Base-by-base conservation (phyloP, 2,888 invertebrate species). In the Fissipunctia ypsillon region DNA sequence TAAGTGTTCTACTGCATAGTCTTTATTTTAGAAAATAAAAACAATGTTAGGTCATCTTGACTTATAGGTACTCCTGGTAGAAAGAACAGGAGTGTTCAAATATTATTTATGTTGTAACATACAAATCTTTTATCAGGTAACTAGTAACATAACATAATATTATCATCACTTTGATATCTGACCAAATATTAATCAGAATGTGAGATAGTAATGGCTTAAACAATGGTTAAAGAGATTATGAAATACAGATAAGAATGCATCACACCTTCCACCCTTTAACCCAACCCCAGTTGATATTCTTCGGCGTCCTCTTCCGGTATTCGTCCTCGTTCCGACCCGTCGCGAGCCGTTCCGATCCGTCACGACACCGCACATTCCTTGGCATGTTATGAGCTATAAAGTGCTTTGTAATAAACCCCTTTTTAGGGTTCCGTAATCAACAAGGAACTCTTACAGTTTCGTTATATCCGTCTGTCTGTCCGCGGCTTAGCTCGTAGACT, bases 351-450 rank as follows among this genome's bases (percentile, higher is more conserved):
- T 50, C 78, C 83, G 31, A 69, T 68, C 81, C 60, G 82, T 54
- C 70, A 76, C 65, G 66, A 73, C 65, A 56, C 65, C 71, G 35
- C 73, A 63, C 71, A 80, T 83, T 80, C 80, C 64, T 60, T 50
- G 45, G 31, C 59, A 45, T 59, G 52, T 69, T 81, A 84, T 84
- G 75, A 69, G 38, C 59, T 54, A 84, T 81, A 84, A 84, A 84
- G 57, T 68, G 84, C 80, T 74, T 60, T 67, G 84, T 74, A 80
- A 81, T 81, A 81, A 80, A 81, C 84, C 84, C 84, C 69, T 80
- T 84, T 83, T 84, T n/a, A n/a, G n/a, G n/a, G n/a, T n/a, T n/a
- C n/a, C n/a, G n/a, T n/a, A n/a, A n/a, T n/a, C n/a, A n/a, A n/a
- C n/a, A n/a, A n/a, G n/a, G n/a, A n/a, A n/a, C n/a, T n/a, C n/a